Percentiles rank a stretch among this genome's conserved stretches.
phyloP scores from a whole-genome alignment of 2,888 invertebrate genomes.

The Trachelus troglodyta region DNA sequence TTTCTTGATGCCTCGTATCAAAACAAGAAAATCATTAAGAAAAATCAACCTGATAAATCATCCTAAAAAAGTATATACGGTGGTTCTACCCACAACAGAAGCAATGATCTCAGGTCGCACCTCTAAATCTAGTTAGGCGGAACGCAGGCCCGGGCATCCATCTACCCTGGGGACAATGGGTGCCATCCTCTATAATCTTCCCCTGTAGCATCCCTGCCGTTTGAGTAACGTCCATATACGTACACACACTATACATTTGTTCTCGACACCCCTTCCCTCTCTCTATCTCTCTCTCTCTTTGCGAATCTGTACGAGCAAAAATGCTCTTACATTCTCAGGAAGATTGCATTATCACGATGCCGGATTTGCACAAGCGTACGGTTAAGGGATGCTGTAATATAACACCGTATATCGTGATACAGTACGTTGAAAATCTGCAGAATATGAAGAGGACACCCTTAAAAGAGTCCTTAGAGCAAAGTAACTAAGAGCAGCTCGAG shows the following conservation, averaged over 20 bases:
- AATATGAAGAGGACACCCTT: neutral
- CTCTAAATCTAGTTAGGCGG: conserved; percentile 17
- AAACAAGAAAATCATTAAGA: too few species aligned
- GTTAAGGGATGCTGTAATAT: too few species aligned
- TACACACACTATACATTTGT: neutral
- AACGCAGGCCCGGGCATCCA: conserved; percentile 5
- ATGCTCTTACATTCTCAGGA: neutral
- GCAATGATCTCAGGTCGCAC: neutral
- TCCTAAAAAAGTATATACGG: neutral
- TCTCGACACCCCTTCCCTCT: neutral
- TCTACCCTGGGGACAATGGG: conserved; percentile 13
- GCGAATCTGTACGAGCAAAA: neutral
- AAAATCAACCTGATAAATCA: too few species aligned
- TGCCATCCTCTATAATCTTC: conserved; percentile 2
- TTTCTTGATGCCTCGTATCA: too few species aligned
- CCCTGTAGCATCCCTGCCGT: neutral
- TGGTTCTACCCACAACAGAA: neutral
- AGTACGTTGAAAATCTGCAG: too few species aligned
- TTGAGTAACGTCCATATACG: neutral
- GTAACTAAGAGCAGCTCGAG: neutral
- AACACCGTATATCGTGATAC: too few species aligned
- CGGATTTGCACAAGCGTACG: neutral
- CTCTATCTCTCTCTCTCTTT: conserved; percentile 2
- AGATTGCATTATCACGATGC: neutral
- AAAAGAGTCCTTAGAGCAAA: neutral